Evolutionary conservation across 2,797 vertebrate species (phyloP).

Genomic region (Syndactyla subalaris): DNA sequence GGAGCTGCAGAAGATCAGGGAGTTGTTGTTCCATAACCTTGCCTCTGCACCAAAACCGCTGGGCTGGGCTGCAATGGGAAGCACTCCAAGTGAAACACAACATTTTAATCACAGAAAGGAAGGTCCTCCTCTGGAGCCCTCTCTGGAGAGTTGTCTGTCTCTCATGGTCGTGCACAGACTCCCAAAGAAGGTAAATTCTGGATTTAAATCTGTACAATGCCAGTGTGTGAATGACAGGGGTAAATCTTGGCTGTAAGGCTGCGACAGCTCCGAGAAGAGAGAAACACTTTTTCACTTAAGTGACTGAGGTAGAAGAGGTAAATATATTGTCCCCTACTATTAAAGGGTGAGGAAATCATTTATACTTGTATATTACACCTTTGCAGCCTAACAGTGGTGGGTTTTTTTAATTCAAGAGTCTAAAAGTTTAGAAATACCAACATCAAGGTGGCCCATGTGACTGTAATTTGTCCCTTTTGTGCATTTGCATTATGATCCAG

Average conservation of each 20-base stretch:
- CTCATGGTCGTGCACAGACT: background rate
- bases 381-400: background rate
- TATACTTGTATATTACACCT: background rate
- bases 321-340: background rate
- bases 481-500: background rate
- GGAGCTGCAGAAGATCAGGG: background rate
- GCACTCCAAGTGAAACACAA: background rate
- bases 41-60: background rate
- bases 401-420: background rate
- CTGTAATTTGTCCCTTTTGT: background rate
- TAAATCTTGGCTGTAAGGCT: background rate
- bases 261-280: background rate
- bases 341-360: background rate
- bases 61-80: background rate
- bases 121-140: background rate
- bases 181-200: background rate
- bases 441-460: background rate
- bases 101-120: background rate
- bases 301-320: background rate
- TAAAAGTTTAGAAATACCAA: background rate
- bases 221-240: background rate
- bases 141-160: background rate
- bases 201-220: background rate
- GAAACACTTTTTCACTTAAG: background rate
- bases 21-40: conserved; percentile 13